Percentiles rank a stretch among this genome's conserved stretches.
phyloP scores from a whole-genome alignment of 2,797 vertebrate genomes.

The Phoxinus dragarum region DNA sequence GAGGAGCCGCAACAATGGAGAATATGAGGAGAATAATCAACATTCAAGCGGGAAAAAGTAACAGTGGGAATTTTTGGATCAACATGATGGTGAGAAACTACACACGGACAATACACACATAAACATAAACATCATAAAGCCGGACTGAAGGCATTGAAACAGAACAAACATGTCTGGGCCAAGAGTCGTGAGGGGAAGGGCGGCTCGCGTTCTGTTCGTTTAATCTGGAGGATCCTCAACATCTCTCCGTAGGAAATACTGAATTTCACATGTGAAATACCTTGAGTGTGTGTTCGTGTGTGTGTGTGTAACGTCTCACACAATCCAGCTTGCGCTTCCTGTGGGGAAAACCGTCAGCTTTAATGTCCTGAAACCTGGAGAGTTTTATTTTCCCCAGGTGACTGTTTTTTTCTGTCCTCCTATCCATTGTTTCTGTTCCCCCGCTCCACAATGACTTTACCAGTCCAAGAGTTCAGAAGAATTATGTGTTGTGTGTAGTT shows the following conservation, averaged over 20 bases:
- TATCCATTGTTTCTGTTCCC: slow-evolving; percentile 10
- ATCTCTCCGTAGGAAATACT: neutral
- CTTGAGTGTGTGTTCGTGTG: slow-evolving; percentile 9
- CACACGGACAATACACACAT: neutral
- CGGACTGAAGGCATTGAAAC: neutral
- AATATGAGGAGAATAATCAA: no score
- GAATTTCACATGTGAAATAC: slow-evolving; percentile 30
- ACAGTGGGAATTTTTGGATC: neutral
- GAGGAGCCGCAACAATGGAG: no score
- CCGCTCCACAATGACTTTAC: slow-evolving; percentile 33
- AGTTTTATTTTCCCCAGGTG: slow-evolving; percentile 31
- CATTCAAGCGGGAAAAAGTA: no score
- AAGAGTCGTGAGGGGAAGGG: slow-evolving; percentile 24
- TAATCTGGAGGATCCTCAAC: slow-evolving; percentile 31
- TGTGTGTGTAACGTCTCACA: slow-evolving; percentile 12
- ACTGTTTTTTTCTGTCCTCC: slow-evolving; percentile 22
- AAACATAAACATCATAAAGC: neutral
- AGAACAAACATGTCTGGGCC: slow-evolving; percentile 19
- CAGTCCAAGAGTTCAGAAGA: slow-evolving; percentile 14
- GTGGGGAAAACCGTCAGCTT: slow-evolving; percentile 5
- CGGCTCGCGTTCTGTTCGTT: neutral
- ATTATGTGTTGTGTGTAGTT: slow-evolving; percentile 47
- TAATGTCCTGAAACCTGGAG: slow-evolving; percentile 36
- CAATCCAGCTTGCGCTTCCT: neutral
- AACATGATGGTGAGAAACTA: neutral